Conservation (phyloP, 2,113 vertebrate genomes). For the Chaetodon auriga region DNA sequence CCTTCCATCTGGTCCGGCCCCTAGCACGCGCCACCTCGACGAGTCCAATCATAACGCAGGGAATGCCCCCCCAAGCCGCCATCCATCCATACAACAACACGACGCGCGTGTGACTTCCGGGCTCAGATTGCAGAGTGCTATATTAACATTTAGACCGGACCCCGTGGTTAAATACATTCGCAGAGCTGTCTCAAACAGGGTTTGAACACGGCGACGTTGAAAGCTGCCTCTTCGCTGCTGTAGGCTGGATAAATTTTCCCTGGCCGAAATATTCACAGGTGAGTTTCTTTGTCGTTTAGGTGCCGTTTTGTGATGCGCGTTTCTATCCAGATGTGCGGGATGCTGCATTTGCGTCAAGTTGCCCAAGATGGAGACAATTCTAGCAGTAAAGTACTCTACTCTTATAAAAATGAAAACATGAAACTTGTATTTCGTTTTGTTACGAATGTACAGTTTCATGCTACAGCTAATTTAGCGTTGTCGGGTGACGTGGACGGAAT, state of each 20-base stretch:
- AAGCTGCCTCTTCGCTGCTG: not conserved
- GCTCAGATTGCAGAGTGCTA: not conserved
- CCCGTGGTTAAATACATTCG: not conserved
- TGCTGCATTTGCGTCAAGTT: conserved; percentile 30
- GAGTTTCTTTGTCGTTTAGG: not conserved
- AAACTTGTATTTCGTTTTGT: too few species aligned
- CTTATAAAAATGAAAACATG: too few species aligned
- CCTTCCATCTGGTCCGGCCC: conserved; percentile 60
- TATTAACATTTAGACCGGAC: not conserved
- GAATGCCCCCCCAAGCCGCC: not conserved
- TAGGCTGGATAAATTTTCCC: not conserved
- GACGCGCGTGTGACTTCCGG: conserved; percentile 63
- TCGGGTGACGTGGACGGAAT: not conserved
- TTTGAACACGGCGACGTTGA: not conserved
- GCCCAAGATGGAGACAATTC: not conserved
- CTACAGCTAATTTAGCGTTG: too few species aligned
- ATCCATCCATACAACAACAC: conserved; percentile 9
- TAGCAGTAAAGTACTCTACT: too few species aligned
- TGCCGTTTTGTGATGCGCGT: not conserved
- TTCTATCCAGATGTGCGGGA: conserved; percentile 21
- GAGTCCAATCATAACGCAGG: conserved; percentile 78
- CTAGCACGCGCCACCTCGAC: conserved; percentile 82
- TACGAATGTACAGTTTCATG: too few species aligned
- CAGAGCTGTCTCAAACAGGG: not conserved
- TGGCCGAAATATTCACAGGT: conserved; percentile 32